These are phyloP conservation scores for Lasioglossum leucozonium DNA, from an alignment of 2,888 invertebrate species.

Conservation along the genomic window DNA sequence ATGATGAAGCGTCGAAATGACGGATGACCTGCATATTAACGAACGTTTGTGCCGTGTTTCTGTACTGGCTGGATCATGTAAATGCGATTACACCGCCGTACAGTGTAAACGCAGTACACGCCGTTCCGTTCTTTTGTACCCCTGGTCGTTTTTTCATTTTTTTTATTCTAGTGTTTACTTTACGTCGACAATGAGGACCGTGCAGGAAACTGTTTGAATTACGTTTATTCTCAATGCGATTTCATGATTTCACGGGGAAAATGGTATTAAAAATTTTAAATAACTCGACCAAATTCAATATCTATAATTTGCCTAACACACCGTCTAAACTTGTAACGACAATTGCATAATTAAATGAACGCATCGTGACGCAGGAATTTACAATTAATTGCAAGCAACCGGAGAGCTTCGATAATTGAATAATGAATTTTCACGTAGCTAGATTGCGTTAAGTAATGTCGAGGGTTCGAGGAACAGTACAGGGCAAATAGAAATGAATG, in stretches of 20 bases:
- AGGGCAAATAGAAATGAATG: neutral
- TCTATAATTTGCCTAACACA: neutral
- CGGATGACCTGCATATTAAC: conserved; percentile 18
- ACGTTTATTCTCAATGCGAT: neutral
- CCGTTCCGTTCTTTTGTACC: neutral
- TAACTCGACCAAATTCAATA: too few species aligned
- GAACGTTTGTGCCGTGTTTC: neutral
- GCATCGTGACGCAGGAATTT: neutral
- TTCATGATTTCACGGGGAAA: neutral
- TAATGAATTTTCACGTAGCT: neutral
- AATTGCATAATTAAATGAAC: too few species aligned
- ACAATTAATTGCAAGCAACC: conserved; percentile 14
- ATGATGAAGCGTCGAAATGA: conserved; percentile 26
- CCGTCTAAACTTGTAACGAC: too few species aligned
- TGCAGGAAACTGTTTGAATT: neutral
- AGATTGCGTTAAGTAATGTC: neutral
- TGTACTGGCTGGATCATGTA: neutral
- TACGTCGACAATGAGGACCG: neutral
- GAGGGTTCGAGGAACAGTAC: neutral
- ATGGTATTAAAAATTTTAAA: neutral
- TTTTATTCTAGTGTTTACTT: neutral
- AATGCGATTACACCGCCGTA: neutral
- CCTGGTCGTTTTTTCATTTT: neutral
- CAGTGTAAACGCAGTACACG: neutral
- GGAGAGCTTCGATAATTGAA: neutral